Conservation (phyloP, 2,113 vertebrate species). For the Mirounga angustirostris region DNA sequence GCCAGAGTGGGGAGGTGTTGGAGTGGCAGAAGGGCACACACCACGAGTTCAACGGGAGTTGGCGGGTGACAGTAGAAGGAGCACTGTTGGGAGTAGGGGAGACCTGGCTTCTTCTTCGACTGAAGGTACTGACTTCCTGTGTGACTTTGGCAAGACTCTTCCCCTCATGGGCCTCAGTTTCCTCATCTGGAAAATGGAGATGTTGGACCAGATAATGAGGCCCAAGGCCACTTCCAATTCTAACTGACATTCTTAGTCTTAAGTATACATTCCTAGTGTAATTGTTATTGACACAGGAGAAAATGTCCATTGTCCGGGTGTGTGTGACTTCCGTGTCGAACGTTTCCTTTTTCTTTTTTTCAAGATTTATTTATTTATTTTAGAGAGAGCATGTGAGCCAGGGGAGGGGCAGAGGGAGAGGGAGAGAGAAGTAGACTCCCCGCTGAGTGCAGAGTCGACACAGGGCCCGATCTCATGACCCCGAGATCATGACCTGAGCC, state of each 20-base stretch:
- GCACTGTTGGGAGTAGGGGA: not conserved
- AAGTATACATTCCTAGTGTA: not conserved
- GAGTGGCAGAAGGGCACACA: not conserved
- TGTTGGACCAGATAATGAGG: not conserved
- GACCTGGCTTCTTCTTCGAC: not conserved
- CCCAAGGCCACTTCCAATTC: not conserved
- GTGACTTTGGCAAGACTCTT: not conserved
- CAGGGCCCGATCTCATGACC: not conserved
- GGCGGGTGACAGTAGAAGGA: not conserved
- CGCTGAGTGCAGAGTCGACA: not conserved
- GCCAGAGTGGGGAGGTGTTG: not conserved
- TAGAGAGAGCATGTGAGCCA: not conserved
- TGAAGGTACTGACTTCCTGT: not conserved
- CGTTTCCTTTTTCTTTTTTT: not conserved
- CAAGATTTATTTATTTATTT: not conserved
- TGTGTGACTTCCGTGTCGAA: not conserved
- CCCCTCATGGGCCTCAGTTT: not conserved
- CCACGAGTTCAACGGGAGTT: not conserved
- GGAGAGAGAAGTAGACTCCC: not conserved
- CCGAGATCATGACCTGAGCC: not conserved
- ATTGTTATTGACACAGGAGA: not conserved
- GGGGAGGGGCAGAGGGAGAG: not conserved
- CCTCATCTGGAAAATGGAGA: not conserved
- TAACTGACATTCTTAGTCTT: not conserved
- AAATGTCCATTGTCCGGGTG: not conserved